Base-by-base conservation (phyloP, 2,888 invertebrate species). In the Epistrophe grossulariae region DNA sequence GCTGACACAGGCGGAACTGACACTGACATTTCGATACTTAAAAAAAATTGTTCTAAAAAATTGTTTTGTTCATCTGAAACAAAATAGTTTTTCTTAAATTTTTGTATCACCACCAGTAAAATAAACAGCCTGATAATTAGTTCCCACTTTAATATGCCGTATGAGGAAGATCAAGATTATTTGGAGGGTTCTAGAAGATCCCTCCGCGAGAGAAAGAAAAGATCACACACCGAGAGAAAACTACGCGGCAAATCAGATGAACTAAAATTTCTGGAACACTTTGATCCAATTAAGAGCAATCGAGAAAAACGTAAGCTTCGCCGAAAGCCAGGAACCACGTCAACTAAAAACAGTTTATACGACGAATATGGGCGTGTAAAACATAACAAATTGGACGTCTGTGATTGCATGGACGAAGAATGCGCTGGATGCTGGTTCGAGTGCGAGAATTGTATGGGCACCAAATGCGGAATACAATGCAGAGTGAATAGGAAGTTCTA, bases 381-480 rank as follows among this genome's bases (percentile, higher is more conserved):
- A 28, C 92, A 93, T 17, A 94, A 94, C 35, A 95, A 95, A 2
- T 92, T 94, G 89, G 96, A 98, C 92, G 90, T 97, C 13, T 98
- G 98, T 90, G 98, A 98, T 91, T 98, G 98, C 91, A 93, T 98
- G 88, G 95, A 96, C 89, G 94, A 94, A 50, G 93, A 94, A 13
- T 98, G 98, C 90, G 94, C 95, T 0, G 98, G 98, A 0, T 98
- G 98, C 91, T 97, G 97, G 93, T 97, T 96, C 90, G 95, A 96
- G 2, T 97, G 97, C 90, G 91, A 94, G 6, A 96, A 95, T 91
- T 98, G 98, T 90, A 93, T 92, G 24, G 97, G 97, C 0, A 93
- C 93, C 31, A 97, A 97, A 91, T 98, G 97, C 92, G 97, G 96
- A 3, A 95, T 95, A 88, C 96, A 97, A 71, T 98, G 98, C 94